Percentiles rank a stretch among this genome's conserved stretches.
phyloP scores from a whole-genome alignment of 2,888 invertebrate species.

The Hirtodrosophila cameraria region DNA sequence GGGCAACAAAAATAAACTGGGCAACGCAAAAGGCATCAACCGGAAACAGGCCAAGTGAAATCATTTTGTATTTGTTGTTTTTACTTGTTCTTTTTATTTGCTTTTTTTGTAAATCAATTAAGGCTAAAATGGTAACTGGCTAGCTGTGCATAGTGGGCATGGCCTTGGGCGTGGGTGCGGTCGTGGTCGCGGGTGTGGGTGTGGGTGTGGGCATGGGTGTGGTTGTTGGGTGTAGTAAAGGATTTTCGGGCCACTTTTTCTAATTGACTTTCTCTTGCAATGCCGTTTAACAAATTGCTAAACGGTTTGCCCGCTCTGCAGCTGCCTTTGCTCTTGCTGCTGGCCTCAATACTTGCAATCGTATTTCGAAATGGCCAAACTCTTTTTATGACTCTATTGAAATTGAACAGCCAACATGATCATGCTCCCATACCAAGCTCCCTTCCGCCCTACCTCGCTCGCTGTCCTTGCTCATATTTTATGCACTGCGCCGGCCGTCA shows the following conservation, averaged over 20 bases:
- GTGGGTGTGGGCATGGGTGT: not conserved
- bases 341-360: conserved; percentile 27
- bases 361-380: conserved; percentile 52
- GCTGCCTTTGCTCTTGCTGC: conserved; percentile 4
- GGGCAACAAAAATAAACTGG: conserved; percentile 23
- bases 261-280: conserved; percentile 50
- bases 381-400: conserved; percentile 60
- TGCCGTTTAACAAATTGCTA: conserved; percentile 50
- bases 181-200: no score
- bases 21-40: conserved; percentile 37
- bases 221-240: conserved; percentile 19
- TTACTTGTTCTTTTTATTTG: conserved; percentile 15
- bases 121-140: conserved; percentile 43
- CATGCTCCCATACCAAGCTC: not conserved
- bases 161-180: not conserved
- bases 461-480: conserved; percentile 61
- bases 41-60: conserved; percentile 46
- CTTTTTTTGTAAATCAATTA: conserved; percentile 57
- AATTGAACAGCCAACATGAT: conserved; percentile 34
- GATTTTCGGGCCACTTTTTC: conserved; percentile 51
- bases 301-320: conserved; percentile 33
- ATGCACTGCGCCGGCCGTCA: conserved; percentile 35
- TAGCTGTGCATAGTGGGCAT: conserved; percentile 5
- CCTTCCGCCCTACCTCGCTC: not conserved
- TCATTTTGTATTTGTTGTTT: conserved; percentile 48